Conservation (phyloP, 1,140 invertebrate species). For the Pantala flavescens region DNA sequence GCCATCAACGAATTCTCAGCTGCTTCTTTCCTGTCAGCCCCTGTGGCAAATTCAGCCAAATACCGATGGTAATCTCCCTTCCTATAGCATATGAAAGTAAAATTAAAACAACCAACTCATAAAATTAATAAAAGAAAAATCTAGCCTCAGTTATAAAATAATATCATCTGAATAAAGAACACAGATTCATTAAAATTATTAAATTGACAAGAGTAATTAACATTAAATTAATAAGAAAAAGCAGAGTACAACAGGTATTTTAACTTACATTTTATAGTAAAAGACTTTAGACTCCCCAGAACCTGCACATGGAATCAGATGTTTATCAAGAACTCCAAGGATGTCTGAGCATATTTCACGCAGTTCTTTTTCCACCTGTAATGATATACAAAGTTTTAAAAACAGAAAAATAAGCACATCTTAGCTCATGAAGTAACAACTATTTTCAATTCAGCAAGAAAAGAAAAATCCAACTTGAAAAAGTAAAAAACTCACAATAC, state of each 20-base stretch:
- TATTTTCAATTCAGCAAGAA: no score
- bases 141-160: no score
- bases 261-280: slow-evolving; percentile 91
- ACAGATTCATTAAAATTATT: no score
- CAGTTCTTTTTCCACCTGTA: slow-evolving; percentile 84
- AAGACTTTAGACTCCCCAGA: slow-evolving; percentile 95
- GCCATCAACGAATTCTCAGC: slow-evolving; percentile 91
- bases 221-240: neutral
- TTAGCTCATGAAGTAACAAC: neutral
- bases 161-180: no score
- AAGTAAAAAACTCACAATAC: no score
- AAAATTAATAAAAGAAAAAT: neutral
- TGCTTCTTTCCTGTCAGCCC: slow-evolving; percentile 87
- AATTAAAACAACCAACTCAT: neutral
- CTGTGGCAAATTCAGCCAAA: slow-evolving; percentile 91
- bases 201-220: no score
- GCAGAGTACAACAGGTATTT: neutral
- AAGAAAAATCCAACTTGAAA: no score
- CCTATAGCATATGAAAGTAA: slow-evolving; percentile 38
- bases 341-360: slow-evolving; percentile 95
- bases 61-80: slow-evolving; percentile 95
- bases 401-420: slow-evolving; percentile 21
- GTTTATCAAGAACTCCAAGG: slow-evolving; percentile 81
- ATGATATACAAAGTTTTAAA: neutral
- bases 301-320: slow-evolving; percentile 83